Base-by-base conservation (phyloP, 2,113 vertebrate species). In the Thamnophis sirtalis region DNA sequence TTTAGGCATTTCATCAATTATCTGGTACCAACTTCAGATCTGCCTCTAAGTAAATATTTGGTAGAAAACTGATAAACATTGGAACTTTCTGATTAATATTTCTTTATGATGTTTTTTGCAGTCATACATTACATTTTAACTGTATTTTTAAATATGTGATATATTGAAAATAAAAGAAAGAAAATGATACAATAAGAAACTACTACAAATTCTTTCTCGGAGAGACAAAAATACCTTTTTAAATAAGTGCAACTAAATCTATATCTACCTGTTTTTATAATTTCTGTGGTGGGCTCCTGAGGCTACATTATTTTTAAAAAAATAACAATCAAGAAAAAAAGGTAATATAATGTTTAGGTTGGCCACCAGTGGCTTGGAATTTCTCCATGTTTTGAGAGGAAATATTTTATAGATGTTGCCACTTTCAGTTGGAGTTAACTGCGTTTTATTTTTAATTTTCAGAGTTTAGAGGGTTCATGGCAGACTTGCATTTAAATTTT, bases 401-500 rank as follows among this genome's bases (percentile, higher is more conserved):
- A 9, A 0, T 56, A 1, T 48, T 93, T 80, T 89, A 86, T 22
- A 43, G 73, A 43, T 9, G 33, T 21, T 56, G 53, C 5, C 88
- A 8, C 13, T 60, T 93, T 38, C 13, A 24, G n/a, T 88, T 73
- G 15, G 49, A 56, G 9, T 56, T 38, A 38, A 28, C 87, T 6
- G 3, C 43, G 5, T 54, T 4, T 93, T 73, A 26, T 15, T 3
- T 93, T 54, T 80, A 58, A 88, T 3, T 55, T 93, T 19, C 22
- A 60, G 92, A 63, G 19, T 50, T 92, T 50, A 49, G 2, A 4
- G 56, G 73, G 0, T 33, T 85, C 90, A 90, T 24, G 1, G 28
- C 86, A 9, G 24, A 38, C 15, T 87, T 92, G 58, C 53, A 2
- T 88, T 91, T 92, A 89, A 24, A n/a, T 92, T 88, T 88, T 91